Base-by-base conservation (phyloP, 2,113 vertebrate genomes). In the Sceloporus undulatus region DNA sequence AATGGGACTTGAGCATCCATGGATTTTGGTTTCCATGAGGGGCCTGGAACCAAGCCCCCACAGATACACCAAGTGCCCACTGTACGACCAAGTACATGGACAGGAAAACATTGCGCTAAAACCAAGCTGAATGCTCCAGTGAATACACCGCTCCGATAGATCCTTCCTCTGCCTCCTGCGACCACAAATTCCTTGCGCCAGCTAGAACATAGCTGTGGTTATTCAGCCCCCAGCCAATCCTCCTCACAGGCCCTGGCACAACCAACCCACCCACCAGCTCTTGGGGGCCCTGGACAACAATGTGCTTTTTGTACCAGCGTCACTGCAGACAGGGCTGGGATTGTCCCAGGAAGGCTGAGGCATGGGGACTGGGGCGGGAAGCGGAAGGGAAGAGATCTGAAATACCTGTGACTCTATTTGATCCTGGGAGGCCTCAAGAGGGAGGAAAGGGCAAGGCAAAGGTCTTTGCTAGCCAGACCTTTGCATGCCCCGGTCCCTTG, bases 151-250 rank as follows among this genome's bases (percentile, higher is more conserved):
- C 34, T 6, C 34, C 19, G 10, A 27, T n/a, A 0, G 23, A 27
- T 34, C 29, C 5, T 62, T 29, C 23, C 19, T 8, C 1, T 8
- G 68, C 48, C 48, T 48, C 48, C 48, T 48, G 48, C 48, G 59
- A 19, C 52, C 54, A 74, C 29, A 14, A 71, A 83, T 88, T 82
- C 84, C 87, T 88, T 11, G 48, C 2, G 73, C 80, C 54, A 68
- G 80, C 29, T 38, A 21, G 59, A 38, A 77, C 87, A 88, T 2
- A 76, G 73, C 59, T 54, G 86, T 54, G 80, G 86, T 54, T 83
- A 76, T 25, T 77, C 59, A 77, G 40, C 18, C 27, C 71, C 34
- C 6, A 27, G 8, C 38, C 5, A 23, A 27, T 74, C 71, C 73
- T 38, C 56, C 73, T 76, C 34, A 8, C 38, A 5, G 86, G 68